Evolutionary conservation across 2,888 invertebrate genomes (phyloP), one percentile per base, ranked within the genome.

Genomic region (Tetrapedia diversipes): DNA sequence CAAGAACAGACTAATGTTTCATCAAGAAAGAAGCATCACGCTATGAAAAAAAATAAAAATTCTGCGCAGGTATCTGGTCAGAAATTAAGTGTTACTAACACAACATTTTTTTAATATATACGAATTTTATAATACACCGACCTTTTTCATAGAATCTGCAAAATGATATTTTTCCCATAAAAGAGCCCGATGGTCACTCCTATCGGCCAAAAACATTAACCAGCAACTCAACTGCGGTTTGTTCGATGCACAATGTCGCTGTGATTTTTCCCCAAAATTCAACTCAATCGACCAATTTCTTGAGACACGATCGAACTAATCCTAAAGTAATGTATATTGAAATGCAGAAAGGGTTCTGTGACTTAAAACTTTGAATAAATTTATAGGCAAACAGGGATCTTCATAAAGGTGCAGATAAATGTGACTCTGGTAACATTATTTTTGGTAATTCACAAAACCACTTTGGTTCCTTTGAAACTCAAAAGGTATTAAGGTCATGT

Each of bases 211-310:
- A 14, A 24, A 45, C 56, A 22, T 61, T 67, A 41, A 34, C 22
- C 3, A 61, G 32, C 27, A 57, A 67, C 56, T 49, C 61, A 7
- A 68, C 41, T 2, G 39, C 61, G 8, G 54, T 68, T 10, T 76
- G 60, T 14, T 66, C 74, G 14, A 56, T 56, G 43, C 76, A 68
- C 39, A 67, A 76, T 11, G 60, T 74, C 14, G 61, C 76, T 2
- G 29, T 68, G 32, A 68, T 76, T 16, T 39, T 56, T 27, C 61
- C 76, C 0, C 43, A 74, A 24, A 19, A 27, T 29, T 27, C 67
- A 10, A 19, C 14, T 14, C 66, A 7, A 8, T 39, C 10, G 0
- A 24, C 14, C 27, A 11, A 64, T 16, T 16, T 22, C 6, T 34
- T 56, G 16, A 67, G n/a, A 56, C 10, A 19, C 22, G 37, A 65